phyloP scores from a whole-genome alignment of 2,797 vertebrate species.

The Ctenopoma kingsleyae region DNA sequence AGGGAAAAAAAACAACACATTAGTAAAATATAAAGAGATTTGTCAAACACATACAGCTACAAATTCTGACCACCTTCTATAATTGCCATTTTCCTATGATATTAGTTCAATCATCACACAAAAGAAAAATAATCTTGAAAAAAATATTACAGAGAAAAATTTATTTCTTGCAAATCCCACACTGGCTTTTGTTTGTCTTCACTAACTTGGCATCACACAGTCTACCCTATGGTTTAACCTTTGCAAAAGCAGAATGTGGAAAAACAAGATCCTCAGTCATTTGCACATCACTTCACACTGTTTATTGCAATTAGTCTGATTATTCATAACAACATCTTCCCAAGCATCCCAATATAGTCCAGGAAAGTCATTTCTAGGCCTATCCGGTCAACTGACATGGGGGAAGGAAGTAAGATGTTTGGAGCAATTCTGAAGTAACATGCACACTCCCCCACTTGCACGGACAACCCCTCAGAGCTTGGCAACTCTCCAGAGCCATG shows the following conservation, averaged over 20 bases:
- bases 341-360: conserved; percentile 58
- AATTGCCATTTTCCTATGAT: conserved; percentile 33
- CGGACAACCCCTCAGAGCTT: conserved; percentile 84
- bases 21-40: conserved; percentile 78
- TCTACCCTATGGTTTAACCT: conserved; percentile 55
- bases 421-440: conserved; percentile 55
- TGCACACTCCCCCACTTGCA: conserved; percentile 55
- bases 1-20: conserved; percentile 53
- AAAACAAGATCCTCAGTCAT: conserved; percentile 64
- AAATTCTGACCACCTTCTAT: conserved; percentile 47
- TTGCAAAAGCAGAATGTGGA: conserved; percentile 49
- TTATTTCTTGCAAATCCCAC: conserved; percentile 6
- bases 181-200: conserved; percentile 11
- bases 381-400: conserved; percentile 54
- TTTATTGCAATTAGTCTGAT: conserved; percentile 74
- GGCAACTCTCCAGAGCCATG: conserved; percentile 85
- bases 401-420: conserved; percentile 69
- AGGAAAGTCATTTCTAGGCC: conserved; percentile 72
- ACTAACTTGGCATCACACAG: conserved; percentile 20
- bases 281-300: conserved; percentile 72
- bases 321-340: conserved; percentile 70
- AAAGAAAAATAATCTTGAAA: conserved; percentile 21
- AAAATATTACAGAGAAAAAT: not conserved
- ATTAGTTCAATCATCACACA: conserved; percentile 44
- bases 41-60: conserved; percentile 63